These are phyloP conservation scores for Melolontha melolontha DNA, from an alignment of 2,888 invertebrate species.

Conservation along the genomic window DNA sequence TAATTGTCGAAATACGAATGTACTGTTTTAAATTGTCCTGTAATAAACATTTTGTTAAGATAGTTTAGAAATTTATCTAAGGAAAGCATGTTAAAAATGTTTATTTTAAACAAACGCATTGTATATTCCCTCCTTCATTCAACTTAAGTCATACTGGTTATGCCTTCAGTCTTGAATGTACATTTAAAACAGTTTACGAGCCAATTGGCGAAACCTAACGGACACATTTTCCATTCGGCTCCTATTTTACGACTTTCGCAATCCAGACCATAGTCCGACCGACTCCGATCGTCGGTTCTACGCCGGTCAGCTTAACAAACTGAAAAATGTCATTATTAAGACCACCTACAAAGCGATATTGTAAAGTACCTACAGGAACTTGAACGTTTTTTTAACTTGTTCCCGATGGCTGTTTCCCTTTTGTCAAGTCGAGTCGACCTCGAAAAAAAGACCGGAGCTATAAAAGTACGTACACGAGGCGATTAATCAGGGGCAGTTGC, in stretches of 20 bases:
- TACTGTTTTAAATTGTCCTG: no score
- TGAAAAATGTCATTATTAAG: conserved; percentile 19
- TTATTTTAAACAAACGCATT: no score
- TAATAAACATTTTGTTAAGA: no score
- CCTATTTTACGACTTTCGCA: conserved; percentile 14
- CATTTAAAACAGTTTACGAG: conserved; percentile 15
- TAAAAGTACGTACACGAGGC: conserved; percentile 1
- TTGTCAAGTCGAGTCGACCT: no score
- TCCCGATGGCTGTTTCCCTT: not conserved
- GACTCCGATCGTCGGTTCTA: not conserved
- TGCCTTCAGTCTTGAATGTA: conserved; percentile 46
- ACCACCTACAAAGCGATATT: conserved; percentile 21
- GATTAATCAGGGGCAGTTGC: conserved; percentile 9
- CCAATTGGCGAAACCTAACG: conserved; percentile 1
- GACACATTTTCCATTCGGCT: conserved; percentile 1
- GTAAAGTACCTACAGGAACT: not conserved
- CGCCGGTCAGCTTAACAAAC: conserved; percentile 6
- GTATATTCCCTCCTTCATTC: no score
- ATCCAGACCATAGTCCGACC: not conserved
- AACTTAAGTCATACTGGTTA: no score
- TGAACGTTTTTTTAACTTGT: not conserved
- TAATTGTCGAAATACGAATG: no score
- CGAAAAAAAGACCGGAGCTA: conserved; percentile 1
- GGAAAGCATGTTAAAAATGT: no score
- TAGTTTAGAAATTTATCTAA: no score